Conservation (phyloP, 2,797 vertebrate genomes). For the Scleropages formosus region DNA sequence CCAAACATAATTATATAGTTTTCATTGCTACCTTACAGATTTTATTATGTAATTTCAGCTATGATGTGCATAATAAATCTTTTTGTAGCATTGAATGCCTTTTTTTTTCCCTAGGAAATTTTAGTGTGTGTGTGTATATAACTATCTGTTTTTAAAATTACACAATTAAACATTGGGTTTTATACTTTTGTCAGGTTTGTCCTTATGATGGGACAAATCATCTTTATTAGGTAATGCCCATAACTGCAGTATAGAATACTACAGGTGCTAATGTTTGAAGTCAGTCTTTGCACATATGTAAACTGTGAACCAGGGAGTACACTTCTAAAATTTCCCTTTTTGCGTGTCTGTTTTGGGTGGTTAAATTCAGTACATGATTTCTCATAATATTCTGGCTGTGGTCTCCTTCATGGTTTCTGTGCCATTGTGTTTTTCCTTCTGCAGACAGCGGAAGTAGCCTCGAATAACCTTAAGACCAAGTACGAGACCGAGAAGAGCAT, state of each 20-base stretch:
- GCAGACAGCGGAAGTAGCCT: constrained; percentile 79
- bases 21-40: too few species aligned
- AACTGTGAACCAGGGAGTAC: background rate
- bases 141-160: too few species aligned
- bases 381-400: background rate
- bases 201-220: too few species aligned
- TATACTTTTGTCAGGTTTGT: too few species aligned
- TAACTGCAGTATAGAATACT: too few species aligned
- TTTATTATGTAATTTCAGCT: too few species aligned
- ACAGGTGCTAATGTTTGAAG: background rate
- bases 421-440: background rate
- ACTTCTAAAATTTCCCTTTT: background rate
- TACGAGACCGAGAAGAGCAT: constrained; percentile 82
- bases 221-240: background rate
- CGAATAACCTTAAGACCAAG: constrained; percentile 82
- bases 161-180: too few species aligned
- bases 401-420: background rate
- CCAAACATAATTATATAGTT: too few species aligned
- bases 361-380: background rate
- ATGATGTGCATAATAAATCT: too few species aligned
- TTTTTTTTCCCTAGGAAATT: too few species aligned
- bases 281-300: background rate
- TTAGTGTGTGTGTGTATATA: background rate
- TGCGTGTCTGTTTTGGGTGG: background rate
- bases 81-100: too few species aligned